Evolutionary conservation across 2,797 vertebrate species (phyloP), one percentile per base, ranked within the genome.

Genomic region (Macropodus opercularis): DNA sequence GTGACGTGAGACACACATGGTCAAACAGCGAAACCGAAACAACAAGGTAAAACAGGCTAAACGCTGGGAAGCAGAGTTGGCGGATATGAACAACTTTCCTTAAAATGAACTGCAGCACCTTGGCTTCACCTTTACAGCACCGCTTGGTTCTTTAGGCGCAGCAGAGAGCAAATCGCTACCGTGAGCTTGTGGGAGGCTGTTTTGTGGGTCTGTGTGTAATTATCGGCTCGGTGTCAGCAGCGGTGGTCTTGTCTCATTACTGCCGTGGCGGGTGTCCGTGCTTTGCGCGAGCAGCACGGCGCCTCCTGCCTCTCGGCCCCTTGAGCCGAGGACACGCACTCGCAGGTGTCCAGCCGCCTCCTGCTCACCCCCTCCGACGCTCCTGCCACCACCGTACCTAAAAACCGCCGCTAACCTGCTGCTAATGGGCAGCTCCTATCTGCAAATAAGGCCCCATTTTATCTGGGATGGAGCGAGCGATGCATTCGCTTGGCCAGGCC

Each of bases 231-330:
- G 91, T 89, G 86, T 88, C 90, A 27, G 29, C 69, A 67, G 87
- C 71, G 72, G 84, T 82, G 87, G 79, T 75, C 92, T 93, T 74
- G 87, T 92, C 91, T 93, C 92, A 93, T 94, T 95, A 95, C 87
- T 82, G 72, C 88, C 92, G 79, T 91, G 86, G 90, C 86, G 79
- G 93, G 85, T 10, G 81, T 85, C 87, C 69, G 71, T 76, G 85
- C 85, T 91, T 85, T 72, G 75, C 76, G 79, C 46, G 79, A 88
- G 72, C 86, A 87, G 87, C 72, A 9, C 68, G 82, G 49, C 3
- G 63, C 54, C 70, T 55, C 71, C 79, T 41, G 57, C 69, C 69
- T 74, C 8, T 57, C 54, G 24, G 66, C 68, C 72, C 61, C 71
- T 73, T 34, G 63, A 77, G 76, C 60, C 6, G 73, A 70, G 65